Conservation (phyloP, 2,113 vertebrate species). For the Gallinago jamesoni region DNA sequence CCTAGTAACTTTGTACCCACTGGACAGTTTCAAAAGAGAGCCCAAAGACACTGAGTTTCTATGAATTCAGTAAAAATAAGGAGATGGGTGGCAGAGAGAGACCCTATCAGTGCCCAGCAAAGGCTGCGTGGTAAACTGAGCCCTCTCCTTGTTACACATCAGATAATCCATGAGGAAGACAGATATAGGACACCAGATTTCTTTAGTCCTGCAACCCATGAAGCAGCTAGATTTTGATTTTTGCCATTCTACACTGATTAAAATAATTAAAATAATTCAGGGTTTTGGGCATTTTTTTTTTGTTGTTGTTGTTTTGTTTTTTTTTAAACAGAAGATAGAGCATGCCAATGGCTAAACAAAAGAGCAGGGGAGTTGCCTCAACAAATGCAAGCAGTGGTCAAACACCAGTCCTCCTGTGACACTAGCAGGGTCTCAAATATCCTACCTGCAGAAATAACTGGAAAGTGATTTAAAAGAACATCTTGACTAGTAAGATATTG, state of each 20-base stretch:
- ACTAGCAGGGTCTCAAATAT: neutral
- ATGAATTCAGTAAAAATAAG: neutral
- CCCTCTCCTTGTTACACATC: neutral
- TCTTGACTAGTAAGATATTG: neutral
- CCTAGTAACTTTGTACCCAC: neutral
- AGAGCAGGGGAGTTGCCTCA: neutral
- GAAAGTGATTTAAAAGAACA: neutral
- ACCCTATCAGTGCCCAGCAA: neutral
- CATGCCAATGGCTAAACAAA: neutral
- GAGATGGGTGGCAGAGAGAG: neutral
- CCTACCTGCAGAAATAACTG: neutral
- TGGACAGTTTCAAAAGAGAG: neutral
- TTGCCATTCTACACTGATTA: neutral
- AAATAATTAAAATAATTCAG: neutral
- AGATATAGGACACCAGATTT: neutral
- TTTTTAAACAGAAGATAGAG: neutral
- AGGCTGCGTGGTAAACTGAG: neutral
- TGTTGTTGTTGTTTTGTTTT: neutral
- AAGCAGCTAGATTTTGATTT: neutral
- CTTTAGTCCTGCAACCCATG: neutral
- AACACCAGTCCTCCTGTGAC: neutral
- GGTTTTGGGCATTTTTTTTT: neutral
- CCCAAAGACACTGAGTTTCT: neutral
- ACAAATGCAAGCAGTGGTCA: neutral
- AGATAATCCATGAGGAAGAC: accelerated